Evolutionary conservation across 2,797 vertebrate species (phyloP).

Genomic region (Miichthys miiuy): DNA sequence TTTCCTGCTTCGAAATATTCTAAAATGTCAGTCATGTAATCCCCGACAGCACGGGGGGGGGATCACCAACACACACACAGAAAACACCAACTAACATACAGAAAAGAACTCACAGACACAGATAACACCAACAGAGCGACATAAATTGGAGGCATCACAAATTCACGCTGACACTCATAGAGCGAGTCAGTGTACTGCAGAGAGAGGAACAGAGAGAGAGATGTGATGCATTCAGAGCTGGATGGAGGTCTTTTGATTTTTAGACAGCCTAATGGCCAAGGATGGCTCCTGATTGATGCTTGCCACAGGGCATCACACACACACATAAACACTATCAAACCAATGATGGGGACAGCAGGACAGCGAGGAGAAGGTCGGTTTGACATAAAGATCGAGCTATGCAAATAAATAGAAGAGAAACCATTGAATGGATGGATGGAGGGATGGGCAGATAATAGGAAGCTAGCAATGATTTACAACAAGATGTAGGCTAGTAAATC

Average conservation of each 20-base stretch:
- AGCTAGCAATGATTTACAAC: too few relatives aligned
- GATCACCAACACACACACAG: too few relatives aligned
- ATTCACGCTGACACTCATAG: conserved; percentile 14
- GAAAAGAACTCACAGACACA: neutral
- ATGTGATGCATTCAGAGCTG: conserved; percentile 20
- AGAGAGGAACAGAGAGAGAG: conserved; percentile 1
- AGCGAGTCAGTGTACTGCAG: conserved; percentile 9
- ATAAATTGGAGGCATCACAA: conserved; percentile 9
- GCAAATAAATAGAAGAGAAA: conserved; percentile 9
- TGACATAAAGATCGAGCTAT: neutral
- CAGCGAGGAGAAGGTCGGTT: neutral
- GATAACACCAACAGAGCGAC: neutral
- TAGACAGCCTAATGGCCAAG: conserved; percentile 45
- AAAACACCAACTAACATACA: neutral
- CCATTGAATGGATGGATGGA: neutral
- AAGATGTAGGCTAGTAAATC: too few relatives aligned
- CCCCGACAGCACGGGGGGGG: neutral
- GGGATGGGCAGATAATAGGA: neutral
- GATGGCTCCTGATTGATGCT: conserved; percentile 29
- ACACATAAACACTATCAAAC: conserved; percentile 8
- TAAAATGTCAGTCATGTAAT: conserved; percentile 3
- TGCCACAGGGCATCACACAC: conserved; percentile 23
- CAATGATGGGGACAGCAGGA: neutral
- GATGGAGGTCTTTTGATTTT: conserved; percentile 30
- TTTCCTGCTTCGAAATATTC: conserved; percentile 6